Evolutionary conservation across 2,113 vertebrate species (phyloP).

Genomic region (Lepisosteus oculatus): DNA sequence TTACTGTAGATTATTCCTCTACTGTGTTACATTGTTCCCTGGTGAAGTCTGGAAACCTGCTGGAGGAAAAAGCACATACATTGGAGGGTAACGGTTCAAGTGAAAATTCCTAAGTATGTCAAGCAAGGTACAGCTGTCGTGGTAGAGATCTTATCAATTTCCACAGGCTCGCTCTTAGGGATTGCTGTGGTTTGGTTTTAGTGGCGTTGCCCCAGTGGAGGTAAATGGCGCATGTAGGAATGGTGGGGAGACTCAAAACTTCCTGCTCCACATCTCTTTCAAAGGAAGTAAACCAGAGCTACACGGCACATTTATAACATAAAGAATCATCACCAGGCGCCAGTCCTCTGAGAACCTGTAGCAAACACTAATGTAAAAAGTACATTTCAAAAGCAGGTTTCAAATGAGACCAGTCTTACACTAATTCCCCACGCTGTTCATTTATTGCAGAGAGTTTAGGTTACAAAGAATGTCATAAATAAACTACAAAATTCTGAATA

Average conservation of each 20-base stretch:
- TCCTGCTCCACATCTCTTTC: not conserved
- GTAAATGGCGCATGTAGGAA: slow-evolving; percentile 47
- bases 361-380: not conserved
- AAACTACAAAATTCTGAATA: no score
- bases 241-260: slow-evolving; percentile 17
- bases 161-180: no score
- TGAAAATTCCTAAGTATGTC: no score
- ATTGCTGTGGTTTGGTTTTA: no score
- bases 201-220: not conserved
- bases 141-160: no score
- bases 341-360: not conserved
- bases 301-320: slow-evolving; percentile 1
- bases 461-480: no score
- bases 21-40: no score
- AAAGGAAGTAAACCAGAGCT: not conserved
- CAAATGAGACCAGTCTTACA: not conserved
- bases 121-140: no score
- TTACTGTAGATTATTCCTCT: no score
- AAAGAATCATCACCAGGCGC: not conserved
- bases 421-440: not conserved
- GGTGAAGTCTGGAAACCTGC: no score
- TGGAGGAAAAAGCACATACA: no score
- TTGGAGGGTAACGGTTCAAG: no score
- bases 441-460: not conserved
- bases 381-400: not conserved